Evolutionary conservation across 2,797 vertebrate genomes (phyloP).

Genomic region (Rhinoraja longicauda): DNA sequence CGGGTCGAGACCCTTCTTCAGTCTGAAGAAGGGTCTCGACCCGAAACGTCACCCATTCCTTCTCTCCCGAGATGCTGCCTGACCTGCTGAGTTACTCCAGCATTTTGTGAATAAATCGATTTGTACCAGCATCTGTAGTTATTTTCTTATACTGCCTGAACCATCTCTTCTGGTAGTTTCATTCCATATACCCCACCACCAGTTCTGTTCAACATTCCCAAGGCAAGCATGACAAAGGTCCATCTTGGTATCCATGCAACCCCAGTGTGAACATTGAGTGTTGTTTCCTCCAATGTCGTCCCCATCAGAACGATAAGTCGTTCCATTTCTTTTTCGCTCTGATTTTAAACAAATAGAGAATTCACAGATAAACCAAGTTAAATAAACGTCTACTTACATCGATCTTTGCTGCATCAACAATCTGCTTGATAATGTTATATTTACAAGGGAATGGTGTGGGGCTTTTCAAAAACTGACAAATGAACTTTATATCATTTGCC

Average conservation of each 20-base stretch:
- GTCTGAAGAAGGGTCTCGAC: too few species aligned
- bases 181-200: too few species aligned
- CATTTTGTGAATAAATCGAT: too few species aligned
- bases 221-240: not conserved
- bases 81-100: too few species aligned
- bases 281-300: not conserved
- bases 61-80: too few species aligned
- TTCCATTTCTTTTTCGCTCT: not conserved
- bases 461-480: conserved; percentile 5
- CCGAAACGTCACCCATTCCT: too few species aligned
- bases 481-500: conserved; percentile 22
- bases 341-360: not conserved
- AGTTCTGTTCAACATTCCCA: not conserved
- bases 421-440: not conserved
- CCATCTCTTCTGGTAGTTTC: too few species aligned
- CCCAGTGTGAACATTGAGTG: not conserved
- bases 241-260: not conserved
- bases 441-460: not conserved
- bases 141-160: too few species aligned
- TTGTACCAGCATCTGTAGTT: too few species aligned
- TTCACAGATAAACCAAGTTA: not conserved
- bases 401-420: not conserved
- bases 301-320: not conserved
- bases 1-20: too few species aligned
- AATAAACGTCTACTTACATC: not conserved